These are phyloP conservation scores for Condylura cristata DNA, from an alignment of 2,113 vertebrate species.

Conservation along the genomic window DNA sequence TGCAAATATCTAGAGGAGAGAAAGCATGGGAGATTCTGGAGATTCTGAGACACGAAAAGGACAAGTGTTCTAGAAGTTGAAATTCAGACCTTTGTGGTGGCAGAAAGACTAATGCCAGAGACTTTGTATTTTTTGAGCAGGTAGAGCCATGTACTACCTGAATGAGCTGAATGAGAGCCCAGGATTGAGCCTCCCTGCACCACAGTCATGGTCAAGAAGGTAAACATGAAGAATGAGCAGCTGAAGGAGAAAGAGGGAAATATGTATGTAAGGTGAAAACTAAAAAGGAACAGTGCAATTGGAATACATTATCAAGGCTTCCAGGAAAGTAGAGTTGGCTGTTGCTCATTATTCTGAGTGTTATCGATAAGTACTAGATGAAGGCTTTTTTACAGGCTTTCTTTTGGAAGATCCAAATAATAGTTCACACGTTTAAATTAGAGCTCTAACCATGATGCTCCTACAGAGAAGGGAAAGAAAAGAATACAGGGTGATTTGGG, in stretches of 20 bases:
- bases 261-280: background rate
- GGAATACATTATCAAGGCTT: background rate
- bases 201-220: background rate
- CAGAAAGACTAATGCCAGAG: conserved; percentile 15
- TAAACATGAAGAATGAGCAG: background rate
- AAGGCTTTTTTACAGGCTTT: conserved; percentile 41
- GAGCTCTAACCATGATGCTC: background rate
- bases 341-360: background rate
- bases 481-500: background rate
- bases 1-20: conserved; percentile 39
- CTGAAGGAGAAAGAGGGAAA: background rate
- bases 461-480: background rate
- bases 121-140: background rate
- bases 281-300: background rate
- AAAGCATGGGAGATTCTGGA: background rate
- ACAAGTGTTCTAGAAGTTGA: background rate
- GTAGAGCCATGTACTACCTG: background rate
- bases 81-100: background rate
- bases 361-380: conserved; percentile 43
- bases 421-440: conserved; percentile 8
- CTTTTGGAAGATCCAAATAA: conserved; percentile 41
- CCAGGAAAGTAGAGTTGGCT: background rate
- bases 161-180: background rate
- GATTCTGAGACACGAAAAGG: conserved; percentile 35
- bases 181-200: background rate